Evolutionary conservation across 2,797 vertebrate genomes (phyloP).

Genomic region (Botia kubotai): DNA sequence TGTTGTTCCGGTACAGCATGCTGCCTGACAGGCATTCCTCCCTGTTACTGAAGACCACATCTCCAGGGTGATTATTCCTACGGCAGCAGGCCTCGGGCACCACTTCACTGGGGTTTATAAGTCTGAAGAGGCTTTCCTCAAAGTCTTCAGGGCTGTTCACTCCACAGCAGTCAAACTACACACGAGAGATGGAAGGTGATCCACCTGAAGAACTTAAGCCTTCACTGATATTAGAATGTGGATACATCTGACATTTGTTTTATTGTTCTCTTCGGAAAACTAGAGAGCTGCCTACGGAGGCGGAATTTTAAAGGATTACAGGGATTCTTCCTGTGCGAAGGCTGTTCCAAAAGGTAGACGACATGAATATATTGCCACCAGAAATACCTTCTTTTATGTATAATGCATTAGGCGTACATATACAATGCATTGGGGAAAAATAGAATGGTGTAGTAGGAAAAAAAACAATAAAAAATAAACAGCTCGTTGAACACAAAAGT

Average conservation of each 20-base stretch:
- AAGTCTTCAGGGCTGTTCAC: conserved; percentile 95
- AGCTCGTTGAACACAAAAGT: no score
- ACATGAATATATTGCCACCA: no score
- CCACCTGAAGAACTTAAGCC: not conserved
- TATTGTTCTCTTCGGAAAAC: no score
- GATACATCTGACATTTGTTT: not conserved
- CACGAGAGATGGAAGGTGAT: conserved; percentile 20
- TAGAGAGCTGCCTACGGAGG: no score
- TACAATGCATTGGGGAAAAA: no score
- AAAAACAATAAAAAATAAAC: no score
- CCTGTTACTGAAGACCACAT: conserved; percentile 75
- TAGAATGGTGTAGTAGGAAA: no score
- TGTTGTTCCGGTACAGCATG: conserved; percentile 88
- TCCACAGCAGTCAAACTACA: conserved; percentile 94
- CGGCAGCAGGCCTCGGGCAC: conserved; percentile 89
- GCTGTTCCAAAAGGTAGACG: no score
- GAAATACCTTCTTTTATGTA: not conserved
- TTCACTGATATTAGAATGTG: not conserved
- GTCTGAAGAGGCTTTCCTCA: conserved; percentile 79
- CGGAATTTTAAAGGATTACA: no score
- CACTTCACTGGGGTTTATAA: conserved; percentile 70
- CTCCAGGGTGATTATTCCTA: conserved; percentile 78
- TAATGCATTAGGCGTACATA: not conserved
- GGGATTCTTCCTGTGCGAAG: no score
- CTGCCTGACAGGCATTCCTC: conserved; percentile 84